Evolutionary conservation across 37 sponge, comb jelly and placozoan species (phyloP), one percentile per base, ranked within the genome.

Genomic region (Hexactinellida sp.): DNA sequence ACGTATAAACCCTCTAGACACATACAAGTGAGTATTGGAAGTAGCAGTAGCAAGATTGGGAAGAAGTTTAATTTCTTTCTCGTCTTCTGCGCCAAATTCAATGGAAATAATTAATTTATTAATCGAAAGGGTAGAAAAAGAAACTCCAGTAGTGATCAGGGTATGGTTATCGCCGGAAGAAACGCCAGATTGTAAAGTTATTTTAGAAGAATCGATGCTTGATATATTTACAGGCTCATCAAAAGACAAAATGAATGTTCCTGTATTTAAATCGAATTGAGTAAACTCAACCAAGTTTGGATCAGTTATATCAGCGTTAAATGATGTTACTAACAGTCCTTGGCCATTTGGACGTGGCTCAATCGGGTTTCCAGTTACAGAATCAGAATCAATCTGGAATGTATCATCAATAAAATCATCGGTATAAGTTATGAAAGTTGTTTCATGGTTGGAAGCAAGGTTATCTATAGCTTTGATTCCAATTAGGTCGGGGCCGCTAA

Each of bases 221-320:
- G 86, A 21, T 0, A 85, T 87, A 36, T 93, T 86, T 24, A 95
- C 84, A 0, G 91, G 91, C 47, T 94, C 92, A 92, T 94, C 86
- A 87, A 92, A 95, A 0, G 90, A 91, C 37, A 95, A 55, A 24
- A 37, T 36, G 1, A 95, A 39, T 10, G 54, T 37, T 0, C 96
- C 96, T 37, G 54, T 85, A 54, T 93, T 85, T 39, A 95, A 35
- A 54, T 95, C 93, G 38, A 95, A 83, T n/a, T 52, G 88, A 21
- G 89, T 86, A 37, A 88, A 95, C 82, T 84, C 88, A 1, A 83
- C 38, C 0, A 95, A 63, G 0, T 24, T 55, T 36, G 96, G 92
- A 1, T 51, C 55, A 10, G 91, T 93, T 54, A 54, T 82, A 38
- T 95, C 96, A 32, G 82, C 38, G 10, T 37, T 37, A 83, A 92